Base-by-base conservation (phyloP, 2,797 vertebrate species). In the Sphenodon punctatus region DNA sequence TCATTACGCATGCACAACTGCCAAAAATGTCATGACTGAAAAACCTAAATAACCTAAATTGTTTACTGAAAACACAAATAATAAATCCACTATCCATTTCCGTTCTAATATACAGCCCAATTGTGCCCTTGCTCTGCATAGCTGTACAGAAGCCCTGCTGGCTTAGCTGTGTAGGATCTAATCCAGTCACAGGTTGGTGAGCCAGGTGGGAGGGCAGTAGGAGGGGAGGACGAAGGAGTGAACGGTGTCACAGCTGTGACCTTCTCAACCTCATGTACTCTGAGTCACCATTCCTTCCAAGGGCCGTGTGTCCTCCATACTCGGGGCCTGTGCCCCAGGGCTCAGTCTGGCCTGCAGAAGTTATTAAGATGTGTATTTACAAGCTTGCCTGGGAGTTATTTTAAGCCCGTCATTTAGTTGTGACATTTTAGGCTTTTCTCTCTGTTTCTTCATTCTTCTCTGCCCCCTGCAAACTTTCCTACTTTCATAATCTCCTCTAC, bases 371-470 rank as follows among this genome's bases (percentile, higher is more conserved):
- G 55, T 56, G 5, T 56, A 13, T 65, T 53, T 56, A 19, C 75
- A 61, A 48, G 39, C 9, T 1, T 4, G 2, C 8, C 5, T 0
- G 0, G 12, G 19, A 32, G 16, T 32, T 65, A n/a, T 46, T 36
- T 20, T 38, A 49, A 34, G 27, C 53, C 42, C 1, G 30, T 32
- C 12, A 15, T 68, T 12, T 42, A 49, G 30, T n/a, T 25, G 7
- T 25, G 36, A 23, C 11, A 53, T 10, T 27, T 49, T 0, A 2
- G 3, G 14, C 36, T 9, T 17, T 34, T 0, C 30, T 70, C 77
- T 2, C 49, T 42, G 16, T 55, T 14, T 7, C 2, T 14, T 2
- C 48, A 8, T 0, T 0, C 51, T 17, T 86, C 79, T 65, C 25
- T 20, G 27, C 23, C 22, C 19, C 8, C 23, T 39, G 22, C 55